These are phyloP conservation scores for Cyclina sinensis DNA, from an alignment of 1,140 invertebrate genomes.

Conservation along the genomic window DNA sequence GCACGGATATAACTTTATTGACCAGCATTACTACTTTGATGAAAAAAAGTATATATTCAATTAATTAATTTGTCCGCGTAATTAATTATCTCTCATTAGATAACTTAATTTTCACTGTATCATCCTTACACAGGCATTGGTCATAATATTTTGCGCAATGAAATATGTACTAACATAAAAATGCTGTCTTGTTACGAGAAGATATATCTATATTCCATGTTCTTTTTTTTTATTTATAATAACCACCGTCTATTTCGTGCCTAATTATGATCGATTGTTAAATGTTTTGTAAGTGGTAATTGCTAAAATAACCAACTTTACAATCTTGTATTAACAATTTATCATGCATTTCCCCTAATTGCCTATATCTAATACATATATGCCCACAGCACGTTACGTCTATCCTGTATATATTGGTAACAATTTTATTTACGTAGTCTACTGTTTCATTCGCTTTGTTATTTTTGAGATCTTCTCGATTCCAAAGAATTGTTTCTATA, in stretches of 20 bases:
- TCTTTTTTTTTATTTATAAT: neutral
- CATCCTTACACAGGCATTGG: too few species aligned
- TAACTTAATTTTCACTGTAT: too few species aligned
- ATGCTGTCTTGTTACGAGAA: neutral
- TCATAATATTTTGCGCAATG: neutral
- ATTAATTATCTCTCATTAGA: too few species aligned
- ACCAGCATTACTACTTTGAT: too few species aligned
- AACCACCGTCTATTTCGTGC: neutral
- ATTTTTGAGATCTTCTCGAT: slow-evolving; percentile 16
- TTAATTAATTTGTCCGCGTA: too few species aligned
- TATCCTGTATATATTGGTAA: slow-evolving; percentile 24
- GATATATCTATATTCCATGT: slow-evolving; percentile 27
- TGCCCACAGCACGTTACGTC: neutral
- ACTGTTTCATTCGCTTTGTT: slow-evolving; percentile 21
- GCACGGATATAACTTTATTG: too few species aligned
- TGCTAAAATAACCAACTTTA: slow-evolving; percentile 35
- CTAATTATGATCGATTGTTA: slow-evolving; percentile 53
- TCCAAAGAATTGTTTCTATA: neutral
- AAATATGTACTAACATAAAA: slow-evolving; percentile 17
- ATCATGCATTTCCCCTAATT: slow-evolving; percentile 49
- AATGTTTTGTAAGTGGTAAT: slow-evolving; percentile 12
- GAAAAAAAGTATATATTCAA: too few species aligned
- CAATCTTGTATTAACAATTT: slow-evolving; percentile 25
- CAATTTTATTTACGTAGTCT: slow-evolving; percentile 22
- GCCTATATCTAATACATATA: slow-evolving; percentile 9